Conservation (phyloP, 2,888 invertebrate genomes). For the Craniophora ligustri region DNA sequence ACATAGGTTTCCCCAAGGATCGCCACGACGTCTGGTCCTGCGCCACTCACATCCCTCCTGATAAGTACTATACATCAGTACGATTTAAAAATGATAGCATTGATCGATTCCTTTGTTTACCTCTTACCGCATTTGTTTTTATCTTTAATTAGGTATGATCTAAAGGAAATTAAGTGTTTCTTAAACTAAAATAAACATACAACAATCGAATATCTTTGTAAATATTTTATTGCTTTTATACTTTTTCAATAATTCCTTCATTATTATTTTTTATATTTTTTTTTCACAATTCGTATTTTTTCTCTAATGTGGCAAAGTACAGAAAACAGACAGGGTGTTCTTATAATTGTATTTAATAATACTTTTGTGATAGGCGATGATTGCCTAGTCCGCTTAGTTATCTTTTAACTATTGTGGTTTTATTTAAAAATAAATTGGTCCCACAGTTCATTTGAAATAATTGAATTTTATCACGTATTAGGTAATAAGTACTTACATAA, state of each 20-base stretch:
- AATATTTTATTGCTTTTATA: constrained; percentile 54
- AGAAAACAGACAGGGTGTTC: constrained; percentile 28
- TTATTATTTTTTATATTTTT: constrained; percentile 28
- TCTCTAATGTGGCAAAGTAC: constrained; percentile 16
- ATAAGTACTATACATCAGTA: too few species aligned
- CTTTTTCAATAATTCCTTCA: constrained; percentile 40
- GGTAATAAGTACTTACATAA: constrained; percentile 38
- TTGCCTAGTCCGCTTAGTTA: constrained; percentile 18
- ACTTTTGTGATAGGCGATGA: constrained; percentile 42
- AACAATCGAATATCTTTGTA: constrained; percentile 42
- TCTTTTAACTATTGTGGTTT: constrained; percentile 16
- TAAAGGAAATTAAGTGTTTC: neutral
- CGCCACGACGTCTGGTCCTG: too few species aligned
- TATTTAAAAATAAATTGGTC: constrained; percentile 51
- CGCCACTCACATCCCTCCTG: too few species aligned
- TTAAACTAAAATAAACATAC: constrained; percentile 44
- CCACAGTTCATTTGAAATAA: constrained; percentile 39
- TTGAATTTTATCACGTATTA: constrained; percentile 28
- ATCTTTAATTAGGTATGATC: neutral
- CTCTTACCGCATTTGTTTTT: too few species aligned
- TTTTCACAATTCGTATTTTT: constrained; percentile 20
- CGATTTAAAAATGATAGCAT: too few species aligned
- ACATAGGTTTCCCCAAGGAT: too few species aligned
- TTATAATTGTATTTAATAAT: constrained; percentile 39
- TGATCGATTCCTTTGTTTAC: too few species aligned